These are phyloP conservation scores for Myotis vivesi DNA, from an alignment of 2,797 vertebrate species.

Conservation along the genomic window DNA sequence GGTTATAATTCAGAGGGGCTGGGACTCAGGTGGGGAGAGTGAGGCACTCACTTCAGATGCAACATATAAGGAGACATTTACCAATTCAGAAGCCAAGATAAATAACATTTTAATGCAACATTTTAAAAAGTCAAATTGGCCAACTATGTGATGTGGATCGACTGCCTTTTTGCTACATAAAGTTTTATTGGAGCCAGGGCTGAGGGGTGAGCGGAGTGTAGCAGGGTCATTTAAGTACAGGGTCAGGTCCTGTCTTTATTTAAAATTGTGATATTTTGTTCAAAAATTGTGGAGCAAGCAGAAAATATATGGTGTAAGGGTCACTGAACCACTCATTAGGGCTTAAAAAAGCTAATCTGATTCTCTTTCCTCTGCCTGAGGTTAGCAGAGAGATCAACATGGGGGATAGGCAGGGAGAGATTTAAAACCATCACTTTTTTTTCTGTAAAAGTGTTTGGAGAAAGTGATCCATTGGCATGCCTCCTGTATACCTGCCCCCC, in stretches of 20 bases:
- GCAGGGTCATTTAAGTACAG: neutral
- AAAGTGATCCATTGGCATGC: neutral
- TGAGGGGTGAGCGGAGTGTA: neutral
- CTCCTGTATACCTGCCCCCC: neutral
- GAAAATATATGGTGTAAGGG: neutral
- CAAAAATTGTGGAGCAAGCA: neutral
- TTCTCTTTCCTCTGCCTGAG: neutral
- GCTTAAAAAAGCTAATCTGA: neutral
- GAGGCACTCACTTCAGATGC: neutral
- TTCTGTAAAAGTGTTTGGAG: neutral
- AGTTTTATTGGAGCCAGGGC: neutral
- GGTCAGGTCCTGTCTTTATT: neutral
- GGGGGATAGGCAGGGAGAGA: neutral
- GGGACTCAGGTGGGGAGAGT: neutral
- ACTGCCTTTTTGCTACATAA: neutral
- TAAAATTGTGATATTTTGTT: neutral
- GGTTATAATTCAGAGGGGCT: neutral
- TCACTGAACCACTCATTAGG: neutral
- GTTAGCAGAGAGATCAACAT: neutral
- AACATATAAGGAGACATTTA: neutral
- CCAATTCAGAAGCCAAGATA: neutral
- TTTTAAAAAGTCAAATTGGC: neutral
- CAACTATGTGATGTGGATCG: neutral
- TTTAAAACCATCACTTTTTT: neutral
- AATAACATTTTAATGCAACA: neutral